phyloP scores from a whole-genome alignment of 1,140 invertebrate genomes.

The Drosophila orosa region DNA sequence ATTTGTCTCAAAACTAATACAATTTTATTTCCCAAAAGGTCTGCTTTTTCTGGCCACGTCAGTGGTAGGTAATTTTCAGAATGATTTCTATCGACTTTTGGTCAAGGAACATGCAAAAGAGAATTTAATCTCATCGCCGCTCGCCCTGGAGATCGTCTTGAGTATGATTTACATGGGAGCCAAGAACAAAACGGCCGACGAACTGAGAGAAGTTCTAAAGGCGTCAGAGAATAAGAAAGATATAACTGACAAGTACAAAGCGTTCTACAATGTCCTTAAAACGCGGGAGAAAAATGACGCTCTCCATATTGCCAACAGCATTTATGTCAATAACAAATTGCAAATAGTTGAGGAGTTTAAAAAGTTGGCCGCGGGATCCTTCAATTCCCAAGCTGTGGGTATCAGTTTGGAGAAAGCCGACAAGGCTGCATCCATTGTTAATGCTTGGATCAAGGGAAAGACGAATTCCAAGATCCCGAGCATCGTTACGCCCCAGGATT shows the following conservation, averaged over 20 bases:
- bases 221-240: not conserved
- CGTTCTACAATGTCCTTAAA: not conserved
- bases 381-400: not conserved
- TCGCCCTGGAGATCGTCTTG: not conserved
- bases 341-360: not conserved
- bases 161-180: not conserved
- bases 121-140: not conserved
- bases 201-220: not conserved
- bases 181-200: not conserved
- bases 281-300: not conserved
- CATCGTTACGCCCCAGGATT: not conserved
- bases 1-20: not conserved
- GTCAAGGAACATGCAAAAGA: not conserved
- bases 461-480: not conserved
- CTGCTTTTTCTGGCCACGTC: not conserved
- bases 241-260: not conserved
- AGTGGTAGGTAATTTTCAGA: not conserved
- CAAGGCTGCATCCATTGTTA: not conserved
- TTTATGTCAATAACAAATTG: not conserved
- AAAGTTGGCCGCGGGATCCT: not conserved
- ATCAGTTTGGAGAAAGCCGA: not conserved
- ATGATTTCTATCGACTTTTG: not conserved
- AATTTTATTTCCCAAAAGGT: not conserved
- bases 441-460: not conserved
- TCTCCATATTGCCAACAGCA: not conserved